Base-by-base conservation (phyloP, 2,113 vertebrate species). In the Varanus komodoensis region DNA sequence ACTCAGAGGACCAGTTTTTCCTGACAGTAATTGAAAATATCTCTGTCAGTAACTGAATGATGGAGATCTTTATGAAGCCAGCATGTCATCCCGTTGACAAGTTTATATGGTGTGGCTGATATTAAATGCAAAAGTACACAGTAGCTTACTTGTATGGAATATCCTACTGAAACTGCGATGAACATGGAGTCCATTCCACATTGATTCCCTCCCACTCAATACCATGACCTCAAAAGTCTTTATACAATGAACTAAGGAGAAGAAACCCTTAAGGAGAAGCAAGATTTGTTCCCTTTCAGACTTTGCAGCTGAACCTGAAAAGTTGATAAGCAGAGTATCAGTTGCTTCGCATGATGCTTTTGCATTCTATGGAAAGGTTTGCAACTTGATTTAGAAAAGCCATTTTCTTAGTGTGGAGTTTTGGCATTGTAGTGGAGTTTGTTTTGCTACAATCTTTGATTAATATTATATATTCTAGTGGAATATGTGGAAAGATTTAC, bases 251-350 rank as follows among this genome's bases (percentile, higher is more conserved):
- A 19, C 12, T 50, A 34, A 52, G 32, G 32, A 17, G 29, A 61
- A 57, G 32, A 82, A 61, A 82, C 52, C 6, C 50, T 57, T 57
- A 83, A 21, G 27, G 38, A 97, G 97, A 95, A 89, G 93, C 92
- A 94, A 93, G 94, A 93, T 94, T 96, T 96, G 89, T 89, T 89
- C 89, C 92, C 77, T 44, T 44, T 44, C 38, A 44, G 92, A 96
- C 94, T 92, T 94, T 95, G 87, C 91, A 94, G 91, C 91, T 95
- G 92, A 90, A 90, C 77, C 94, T 97, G 94, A 92, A 96, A 96
- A 93, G 81, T 71, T 93, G 96, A 96, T 96, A 96, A 97, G 97
- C 97, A 97, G 97, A 97, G 94, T 94, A 92, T 95, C 95, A 96
- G 96, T 38, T 75, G 93, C 75, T 93, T 94, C 96, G 96, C 93